Conservation (phyloP, 1,140 invertebrate genomes). For the Neuroterus valhalla region DNA sequence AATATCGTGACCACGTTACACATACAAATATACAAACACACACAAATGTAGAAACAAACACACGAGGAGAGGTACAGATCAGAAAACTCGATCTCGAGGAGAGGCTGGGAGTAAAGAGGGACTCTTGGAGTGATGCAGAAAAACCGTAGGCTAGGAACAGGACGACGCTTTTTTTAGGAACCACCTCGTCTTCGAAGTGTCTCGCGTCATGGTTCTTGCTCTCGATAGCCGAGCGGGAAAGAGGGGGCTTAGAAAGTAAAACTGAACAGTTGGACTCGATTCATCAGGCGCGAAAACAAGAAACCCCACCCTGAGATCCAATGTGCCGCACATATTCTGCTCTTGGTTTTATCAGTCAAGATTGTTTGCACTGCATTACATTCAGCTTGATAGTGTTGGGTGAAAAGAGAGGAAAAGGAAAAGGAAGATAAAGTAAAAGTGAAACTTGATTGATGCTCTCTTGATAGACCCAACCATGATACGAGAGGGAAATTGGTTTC, state of each 20-base stretch:
- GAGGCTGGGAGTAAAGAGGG: constrained; percentile 37
- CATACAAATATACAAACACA: too few relatives aligned
- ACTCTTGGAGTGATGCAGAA: constrained; percentile 36
- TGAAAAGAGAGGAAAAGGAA: constrained; percentile 22
- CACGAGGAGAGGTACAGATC: constrained; percentile 40
- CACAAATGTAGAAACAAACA: too few relatives aligned
- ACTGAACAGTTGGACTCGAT: constrained; percentile 49
- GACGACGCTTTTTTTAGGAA: constrained; percentile 51
- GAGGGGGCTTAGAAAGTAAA: constrained; percentile 57
- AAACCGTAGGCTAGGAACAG: constrained; percentile 43
- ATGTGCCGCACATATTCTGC: constrained; percentile 40
- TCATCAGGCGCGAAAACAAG: constrained; percentile 49
- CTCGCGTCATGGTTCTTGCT: constrained; percentile 39
- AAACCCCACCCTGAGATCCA: constrained; percentile 56
- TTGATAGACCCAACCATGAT: too few relatives aligned
- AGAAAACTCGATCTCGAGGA: constrained; percentile 50
- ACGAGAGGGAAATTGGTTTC: too few relatives aligned
- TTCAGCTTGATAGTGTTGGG: constrained; percentile 2
- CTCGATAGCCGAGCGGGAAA: constrained; percentile 21
- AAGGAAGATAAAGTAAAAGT: constrained; percentile 11
- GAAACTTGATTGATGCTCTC: background rate
- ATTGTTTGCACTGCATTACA: constrained; percentile 22
- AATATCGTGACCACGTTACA: too few relatives aligned
- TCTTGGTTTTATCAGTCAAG: constrained; percentile 15
- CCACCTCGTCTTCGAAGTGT: constrained; percentile 49